Percentiles rank a stretch among this genome's conserved stretches.
Evolutionary conservation across 2,888 invertebrate genomes (phyloP).

Genomic region (Lepidonotus clava): DNA sequence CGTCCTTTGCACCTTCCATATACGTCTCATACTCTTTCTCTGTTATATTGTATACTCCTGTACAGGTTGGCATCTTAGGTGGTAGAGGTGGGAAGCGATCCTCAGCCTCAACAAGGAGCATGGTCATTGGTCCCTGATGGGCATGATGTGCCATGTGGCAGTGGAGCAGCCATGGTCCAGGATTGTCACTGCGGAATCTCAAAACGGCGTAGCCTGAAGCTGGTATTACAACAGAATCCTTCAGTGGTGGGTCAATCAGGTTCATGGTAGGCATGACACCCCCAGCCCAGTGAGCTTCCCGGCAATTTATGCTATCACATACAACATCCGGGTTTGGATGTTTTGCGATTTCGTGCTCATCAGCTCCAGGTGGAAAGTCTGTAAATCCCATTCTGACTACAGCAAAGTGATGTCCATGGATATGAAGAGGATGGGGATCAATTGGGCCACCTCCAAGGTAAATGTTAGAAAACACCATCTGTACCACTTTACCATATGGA

Average conservation of each 20-base stretch:
- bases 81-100: not conserved
- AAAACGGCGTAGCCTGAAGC: conserved; percentile 75
- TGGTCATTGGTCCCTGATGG: conserved; percentile 74
- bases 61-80: not conserved
- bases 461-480: conserved; percentile 68
- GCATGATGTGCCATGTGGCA: conserved; percentile 75
- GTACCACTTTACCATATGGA: conserved; percentile 68
- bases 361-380: conserved; percentile 37
- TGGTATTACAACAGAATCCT: conserved; percentile 76
- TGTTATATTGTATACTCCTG: not conserved
- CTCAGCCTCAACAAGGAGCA: not conserved
- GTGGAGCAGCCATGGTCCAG: conserved; percentile 76
- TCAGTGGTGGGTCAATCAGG: conserved; percentile 68
- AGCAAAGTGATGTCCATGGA: conserved; percentile 76
- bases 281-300: conserved; percentile 68
- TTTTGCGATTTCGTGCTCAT: too few species aligned
- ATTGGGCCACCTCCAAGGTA: not conserved
- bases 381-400: conserved; percentile 74
- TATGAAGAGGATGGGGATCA: conserved; percentile 72
- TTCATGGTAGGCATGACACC: conserved; percentile 70
- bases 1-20: too few species aligned
- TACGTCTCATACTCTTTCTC: not conserved
- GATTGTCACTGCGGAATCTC: conserved; percentile 74
- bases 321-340: conserved; percentile 57
- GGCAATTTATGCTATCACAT: conserved; percentile 69